Evolutionary conservation across 2,113 vertebrate species (phyloP).

Genomic region (Toxotes jaculatrix): DNA sequence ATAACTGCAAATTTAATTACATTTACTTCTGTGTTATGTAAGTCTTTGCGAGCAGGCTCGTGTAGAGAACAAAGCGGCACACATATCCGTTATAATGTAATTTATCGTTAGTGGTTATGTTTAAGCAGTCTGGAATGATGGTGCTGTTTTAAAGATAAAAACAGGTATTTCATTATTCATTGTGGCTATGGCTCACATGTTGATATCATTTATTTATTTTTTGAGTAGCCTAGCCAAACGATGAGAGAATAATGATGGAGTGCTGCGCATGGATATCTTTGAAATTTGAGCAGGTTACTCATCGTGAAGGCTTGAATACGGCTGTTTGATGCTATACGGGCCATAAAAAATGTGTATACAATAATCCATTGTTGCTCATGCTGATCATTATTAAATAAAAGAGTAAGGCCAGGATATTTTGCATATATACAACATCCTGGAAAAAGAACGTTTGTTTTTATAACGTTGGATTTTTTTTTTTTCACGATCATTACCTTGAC

Average conservation of each 20-base stretch:
- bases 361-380: not conserved
- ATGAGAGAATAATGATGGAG: not conserved
- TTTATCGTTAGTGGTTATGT: not conserved
- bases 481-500: not conserved
- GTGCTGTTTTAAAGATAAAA: not conserved
- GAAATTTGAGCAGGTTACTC: not conserved
- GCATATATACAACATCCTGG: fast-evolving
- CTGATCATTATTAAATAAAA: not conserved
- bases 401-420: not conserved
- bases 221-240: not conserved
- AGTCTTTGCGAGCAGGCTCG: not conserved
- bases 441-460: not conserved
- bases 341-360: not conserved
- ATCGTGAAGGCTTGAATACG: not conserved
- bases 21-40: not conserved
- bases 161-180: not conserved
- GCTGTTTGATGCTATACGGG: not conserved
- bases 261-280: not conserved
- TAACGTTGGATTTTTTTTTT: not conserved
- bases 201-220: not conserved
- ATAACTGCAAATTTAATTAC: not conserved
- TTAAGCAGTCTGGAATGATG: not conserved
- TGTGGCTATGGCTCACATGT: not conserved
- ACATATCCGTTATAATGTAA: not conserved
- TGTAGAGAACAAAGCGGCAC: not conserved